A percentile compares a stretch with the other conserved stretches of the same genome.
These are phyloP conservation scores for Girardia tigrina DNA, from an alignment of 2,888 invertebrate genomes.

Conservation along the genomic window DNA sequence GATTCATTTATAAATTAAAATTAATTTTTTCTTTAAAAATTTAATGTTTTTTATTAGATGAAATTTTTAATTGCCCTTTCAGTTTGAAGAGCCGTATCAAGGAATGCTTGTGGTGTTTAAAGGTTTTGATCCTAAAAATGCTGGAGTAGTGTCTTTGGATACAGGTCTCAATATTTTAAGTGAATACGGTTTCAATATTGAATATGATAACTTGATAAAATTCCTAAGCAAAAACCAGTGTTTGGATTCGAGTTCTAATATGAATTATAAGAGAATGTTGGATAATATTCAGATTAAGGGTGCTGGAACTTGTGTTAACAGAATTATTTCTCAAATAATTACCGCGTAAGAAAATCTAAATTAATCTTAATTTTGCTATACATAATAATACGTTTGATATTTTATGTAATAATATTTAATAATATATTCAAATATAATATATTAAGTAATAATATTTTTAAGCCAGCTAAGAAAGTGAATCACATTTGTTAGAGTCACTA, in stretches of 20 bases:
- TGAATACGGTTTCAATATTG: neutral
- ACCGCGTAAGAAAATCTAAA: neutral
- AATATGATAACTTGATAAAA: neutral
- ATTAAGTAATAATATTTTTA: no score
- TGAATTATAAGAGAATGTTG: neutral
- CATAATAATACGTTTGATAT: no score
- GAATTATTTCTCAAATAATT: neutral
- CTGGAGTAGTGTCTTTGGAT: neutral
- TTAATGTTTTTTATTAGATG: no score
- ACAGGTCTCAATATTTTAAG: neutral
- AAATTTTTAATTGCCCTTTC: no score
- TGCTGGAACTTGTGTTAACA: neutral
- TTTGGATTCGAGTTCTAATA: neutral
- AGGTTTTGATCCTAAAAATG: neutral
- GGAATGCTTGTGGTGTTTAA: conserved; percentile 21
- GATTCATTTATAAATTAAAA: no score
- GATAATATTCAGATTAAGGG: neutral
- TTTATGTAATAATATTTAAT: no score
- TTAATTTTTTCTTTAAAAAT: no score
- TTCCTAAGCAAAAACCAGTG: neutral
- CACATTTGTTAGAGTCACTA: no score
- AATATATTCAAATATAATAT: no score
- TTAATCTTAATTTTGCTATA: no score
- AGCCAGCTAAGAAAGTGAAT: no score
- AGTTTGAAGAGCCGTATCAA: conserved; percentile 29